A percentile compares a stretch with the other conserved stretches of the same genome.
Conservation (phyloP, 2,888 invertebrate species). For the Eulithis prunata region DNA sequence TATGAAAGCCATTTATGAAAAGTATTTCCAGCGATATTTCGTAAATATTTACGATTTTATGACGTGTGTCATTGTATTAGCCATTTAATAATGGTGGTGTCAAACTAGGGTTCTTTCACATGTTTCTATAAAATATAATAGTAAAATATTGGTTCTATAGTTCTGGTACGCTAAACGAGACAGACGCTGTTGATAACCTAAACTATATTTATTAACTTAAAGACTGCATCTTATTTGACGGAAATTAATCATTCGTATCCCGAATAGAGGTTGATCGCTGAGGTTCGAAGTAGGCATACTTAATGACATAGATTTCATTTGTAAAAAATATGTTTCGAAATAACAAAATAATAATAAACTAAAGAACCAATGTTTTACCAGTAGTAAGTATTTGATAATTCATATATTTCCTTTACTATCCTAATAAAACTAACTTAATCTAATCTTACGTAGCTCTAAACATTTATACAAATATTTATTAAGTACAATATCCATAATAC, state of each 20-base stretch:
- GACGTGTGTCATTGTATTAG: constrained; percentile 41
- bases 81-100: constrained; percentile 58
- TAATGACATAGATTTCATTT: too few relatives aligned
- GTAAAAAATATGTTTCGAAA: too few relatives aligned
- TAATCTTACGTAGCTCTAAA: constrained; percentile 14
- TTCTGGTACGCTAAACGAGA: background rate
- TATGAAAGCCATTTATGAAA: background rate
- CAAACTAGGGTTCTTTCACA: constrained; percentile 61
- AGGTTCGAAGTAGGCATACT: too few relatives aligned
- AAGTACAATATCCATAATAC: constrained; percentile 16
- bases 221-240: too few relatives aligned
- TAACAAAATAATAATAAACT: background rate
- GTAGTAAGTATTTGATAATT: constrained; percentile 18
- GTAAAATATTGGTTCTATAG: constrained; percentile 13
- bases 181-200: background rate
- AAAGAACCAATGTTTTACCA: constrained; percentile 13
- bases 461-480: constrained; percentile 17
- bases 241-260: too few relatives aligned
- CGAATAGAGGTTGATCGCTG: too few relatives aligned
- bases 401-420: constrained; percentile 20
- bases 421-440: constrained; percentile 4
- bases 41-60: constrained; percentile 20
- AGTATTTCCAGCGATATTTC: constrained; percentile 26
- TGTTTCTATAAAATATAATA: constrained; percentile 12
- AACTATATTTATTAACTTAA: background rate